Base-by-base conservation (phyloP, 2,113 vertebrate species). In the Strigops habroptila region DNA sequence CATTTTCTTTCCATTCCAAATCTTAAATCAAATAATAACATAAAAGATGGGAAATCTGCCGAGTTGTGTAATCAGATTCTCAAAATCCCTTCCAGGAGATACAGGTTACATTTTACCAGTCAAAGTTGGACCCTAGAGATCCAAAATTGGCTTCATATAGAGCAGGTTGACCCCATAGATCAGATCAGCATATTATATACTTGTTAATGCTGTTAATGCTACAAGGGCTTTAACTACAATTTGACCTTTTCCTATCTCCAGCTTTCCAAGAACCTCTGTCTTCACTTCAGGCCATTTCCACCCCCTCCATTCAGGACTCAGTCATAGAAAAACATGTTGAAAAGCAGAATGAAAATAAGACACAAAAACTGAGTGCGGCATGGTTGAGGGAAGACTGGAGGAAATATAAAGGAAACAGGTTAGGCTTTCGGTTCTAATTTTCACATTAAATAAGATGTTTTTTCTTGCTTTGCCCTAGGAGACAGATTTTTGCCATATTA, bases 271-370 rank as follows among this genome's bases (percentile, higher is more conserved):
- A 37, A 76, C 3, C 21, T 77, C 37, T 44, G 28, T 51, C 49
- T 76, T 60, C 41, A 19, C 65, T 46, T 55, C 74, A 41, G n/a
- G 52, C 13, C 30, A 13, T 82, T 92, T 60, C 48, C 17, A 77
- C 5, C 8, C 12, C 0, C 12, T 70, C 4, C 33, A 10, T 39
- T 48, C 24, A 3, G 3, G 24, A 71, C 6, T 41, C 0, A 0
- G 23, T 24, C 23, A 48, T 52, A 48, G 18, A 68, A 63, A 86
- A 93, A n/a, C 13, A 23, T 5, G 14, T 35, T 74, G 73, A 81
- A 92, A 91, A 65, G 8, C 5, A 49, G 30, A 44, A 10, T 53
- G 68, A 81, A 87, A 91, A 35, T 37, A 76, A 79, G 39, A 65
- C 44, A 37, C 3, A 24, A 82, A 88, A 91, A 57, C 13, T 65